Base-by-base conservation (phyloP, 2,888 invertebrate species). In the Aricia artaxerxes region DNA sequence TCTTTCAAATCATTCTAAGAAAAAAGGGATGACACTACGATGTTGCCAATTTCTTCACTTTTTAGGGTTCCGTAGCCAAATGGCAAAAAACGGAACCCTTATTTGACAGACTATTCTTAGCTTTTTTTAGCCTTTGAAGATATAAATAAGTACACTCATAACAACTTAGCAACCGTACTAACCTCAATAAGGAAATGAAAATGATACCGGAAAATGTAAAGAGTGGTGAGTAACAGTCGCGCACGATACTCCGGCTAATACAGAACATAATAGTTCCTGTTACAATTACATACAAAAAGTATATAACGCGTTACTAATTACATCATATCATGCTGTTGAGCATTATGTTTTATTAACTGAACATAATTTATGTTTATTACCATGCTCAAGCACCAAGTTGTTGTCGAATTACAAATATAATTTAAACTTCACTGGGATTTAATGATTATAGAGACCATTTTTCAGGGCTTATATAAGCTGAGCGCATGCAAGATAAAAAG, bases 131-230 rank as follows among this genome's bases (percentile, higher is more conserved):
- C 49, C 49, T 49, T 49, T 9, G 2, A 9, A 49, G 0, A 49
- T 49, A 49, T 40, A 5, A 40, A 5, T 44, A 49, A 49, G 49
- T 57, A 16, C 4, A 69, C 6, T 31, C 64, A 24, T 31, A 69
- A 4, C 11, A 31, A 69, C 64, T 69, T 35, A 38, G 13, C 35
- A 69, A 69, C 13, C 38, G 69, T 64, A 35, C 3, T 24, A 73
- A 44, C n/a, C n/a, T 44, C 44, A 24, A 73, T 35, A 57, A 76
- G 76, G 76, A 76, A 76, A 76, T 76, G 76, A 76, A 76, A 76
- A 76, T 57, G 53, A 53, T 57, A 76, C 76, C 76, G 76, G 76
- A 76, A 75, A 75, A 75, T 75, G 49, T 11, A 38, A 35, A 1
- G 69, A 69, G 69, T 16, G 35, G 31, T 38, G 69, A 69, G 35